Conservation (phyloP, 2,113 vertebrate genomes). For the Thamnophis sirtalis region DNA sequence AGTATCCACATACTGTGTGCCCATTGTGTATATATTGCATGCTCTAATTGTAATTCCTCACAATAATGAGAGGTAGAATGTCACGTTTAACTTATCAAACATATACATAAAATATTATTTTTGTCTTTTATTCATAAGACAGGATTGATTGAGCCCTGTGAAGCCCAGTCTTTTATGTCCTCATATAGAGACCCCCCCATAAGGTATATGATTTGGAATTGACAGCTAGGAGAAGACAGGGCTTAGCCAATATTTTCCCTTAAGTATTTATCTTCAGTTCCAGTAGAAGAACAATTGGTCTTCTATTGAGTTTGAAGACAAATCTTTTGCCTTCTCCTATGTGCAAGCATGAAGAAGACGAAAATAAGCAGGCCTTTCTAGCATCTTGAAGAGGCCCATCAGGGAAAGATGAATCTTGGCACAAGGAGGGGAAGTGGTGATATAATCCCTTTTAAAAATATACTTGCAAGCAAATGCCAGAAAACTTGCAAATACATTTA, state of each 20-base stretch:
- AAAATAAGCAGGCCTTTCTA: background rate
- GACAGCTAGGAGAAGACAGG: background rate
- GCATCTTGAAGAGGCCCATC: constrained; percentile 23
- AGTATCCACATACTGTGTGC: background rate
- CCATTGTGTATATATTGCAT: background rate
- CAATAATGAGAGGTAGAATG: background rate
- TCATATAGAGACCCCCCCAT: background rate
- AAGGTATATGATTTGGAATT: background rate
- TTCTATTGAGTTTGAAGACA: background rate
- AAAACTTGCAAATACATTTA: background rate
- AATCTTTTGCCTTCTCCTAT: background rate
- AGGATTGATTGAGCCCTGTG: background rate
- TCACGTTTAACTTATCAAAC: background rate
- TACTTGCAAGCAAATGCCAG: constrained; percentile 16
- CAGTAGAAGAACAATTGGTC: background rate
- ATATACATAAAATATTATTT: background rate
- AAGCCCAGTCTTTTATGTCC: background rate
- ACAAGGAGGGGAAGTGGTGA: constrained; percentile 17
- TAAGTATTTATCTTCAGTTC: background rate
- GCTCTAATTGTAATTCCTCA: background rate
- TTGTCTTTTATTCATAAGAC: background rate
- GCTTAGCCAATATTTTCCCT: background rate
- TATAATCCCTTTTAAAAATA: constrained; percentile 13
- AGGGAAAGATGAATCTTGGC: constrained; percentile 21
- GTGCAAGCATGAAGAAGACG: background rate